Evolutionary conservation across 2,797 vertebrate species (phyloP).

Genomic region (Pseudotriccus pelzelni): DNA sequence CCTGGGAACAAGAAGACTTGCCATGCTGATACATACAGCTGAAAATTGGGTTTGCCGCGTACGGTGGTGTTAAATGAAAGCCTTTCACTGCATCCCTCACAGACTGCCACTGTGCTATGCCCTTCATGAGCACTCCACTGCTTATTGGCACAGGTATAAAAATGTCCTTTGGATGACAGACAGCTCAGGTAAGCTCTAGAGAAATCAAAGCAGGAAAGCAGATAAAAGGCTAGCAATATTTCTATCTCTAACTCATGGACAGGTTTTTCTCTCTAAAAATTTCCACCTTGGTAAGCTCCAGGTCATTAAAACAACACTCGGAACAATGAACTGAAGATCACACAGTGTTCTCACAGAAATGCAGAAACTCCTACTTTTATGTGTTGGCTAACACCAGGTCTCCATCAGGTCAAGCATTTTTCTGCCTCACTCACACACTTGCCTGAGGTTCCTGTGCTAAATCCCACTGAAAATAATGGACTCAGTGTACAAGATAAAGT

Average conservation of each 20-base stretch:
- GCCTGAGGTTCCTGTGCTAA: background rate
- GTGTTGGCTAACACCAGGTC: background rate
- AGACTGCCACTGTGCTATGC: background rate
- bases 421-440: background rate
- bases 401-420: background rate
- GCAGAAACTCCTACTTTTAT: background rate
- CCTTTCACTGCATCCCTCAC: background rate
- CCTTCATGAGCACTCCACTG: background rate
- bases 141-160: constrained; percentile 24
- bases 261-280: constrained; percentile 2
- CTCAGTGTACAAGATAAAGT: background rate
- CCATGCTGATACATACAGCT: constrained; percentile 3
- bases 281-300: background rate
- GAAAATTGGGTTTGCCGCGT: constrained; percentile 27
- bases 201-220: constrained; percentile 33
- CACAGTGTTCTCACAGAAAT: background rate
- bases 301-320: background rate
- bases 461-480: background rate
- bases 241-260: background rate
- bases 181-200: constrained; percentile 27
- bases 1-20: constrained; percentile 29
- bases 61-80: background rate
- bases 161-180: constrained; percentile 22
- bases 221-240: constrained; percentile 20
- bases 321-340: background rate